Conservation (phyloP, 2,113 vertebrate species). For the human (Homo sapiens) region DNA sequence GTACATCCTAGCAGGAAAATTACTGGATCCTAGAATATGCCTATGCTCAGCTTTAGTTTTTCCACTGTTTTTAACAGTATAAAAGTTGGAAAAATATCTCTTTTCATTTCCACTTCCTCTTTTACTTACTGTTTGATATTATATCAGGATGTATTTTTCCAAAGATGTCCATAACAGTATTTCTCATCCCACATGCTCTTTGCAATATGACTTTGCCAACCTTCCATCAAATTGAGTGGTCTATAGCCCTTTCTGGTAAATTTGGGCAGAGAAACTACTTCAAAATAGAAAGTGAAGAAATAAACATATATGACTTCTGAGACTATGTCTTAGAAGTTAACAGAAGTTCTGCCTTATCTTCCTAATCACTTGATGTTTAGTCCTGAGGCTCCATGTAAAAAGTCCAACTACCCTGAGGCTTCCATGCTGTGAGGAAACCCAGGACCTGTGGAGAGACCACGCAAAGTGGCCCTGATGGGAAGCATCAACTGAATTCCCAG, state of each 20-base stretch:
- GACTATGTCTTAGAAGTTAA: not conserved
- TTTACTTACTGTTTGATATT: not conserved
- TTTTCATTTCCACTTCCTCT: not conserved
- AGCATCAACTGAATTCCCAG: not conserved
- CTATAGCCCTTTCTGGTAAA: not conserved
- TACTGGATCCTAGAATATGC: not conserved
- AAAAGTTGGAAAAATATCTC: not conserved
- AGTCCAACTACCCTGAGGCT: not conserved
- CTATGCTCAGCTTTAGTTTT: not conserved
- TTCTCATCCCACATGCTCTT: not conserved
- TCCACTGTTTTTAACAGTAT: not conserved
- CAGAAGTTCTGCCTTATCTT: not conserved
- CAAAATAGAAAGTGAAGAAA: not conserved
- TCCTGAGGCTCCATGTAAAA: not conserved
- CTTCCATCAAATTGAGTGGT: not conserved
- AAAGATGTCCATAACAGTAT: not conserved
- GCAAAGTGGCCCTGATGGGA: fast-evolving
- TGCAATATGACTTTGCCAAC: not conserved
- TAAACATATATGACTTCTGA: not conserved
- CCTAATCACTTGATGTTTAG: not conserved
- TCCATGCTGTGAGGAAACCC: not conserved
- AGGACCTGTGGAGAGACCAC: not conserved
- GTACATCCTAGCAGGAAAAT: not conserved
- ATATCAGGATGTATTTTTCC: not conserved
- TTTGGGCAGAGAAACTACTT: not conserved